phyloP scores from a whole-genome alignment of 2,797 vertebrate species.

The Mycteria americana region DNA sequence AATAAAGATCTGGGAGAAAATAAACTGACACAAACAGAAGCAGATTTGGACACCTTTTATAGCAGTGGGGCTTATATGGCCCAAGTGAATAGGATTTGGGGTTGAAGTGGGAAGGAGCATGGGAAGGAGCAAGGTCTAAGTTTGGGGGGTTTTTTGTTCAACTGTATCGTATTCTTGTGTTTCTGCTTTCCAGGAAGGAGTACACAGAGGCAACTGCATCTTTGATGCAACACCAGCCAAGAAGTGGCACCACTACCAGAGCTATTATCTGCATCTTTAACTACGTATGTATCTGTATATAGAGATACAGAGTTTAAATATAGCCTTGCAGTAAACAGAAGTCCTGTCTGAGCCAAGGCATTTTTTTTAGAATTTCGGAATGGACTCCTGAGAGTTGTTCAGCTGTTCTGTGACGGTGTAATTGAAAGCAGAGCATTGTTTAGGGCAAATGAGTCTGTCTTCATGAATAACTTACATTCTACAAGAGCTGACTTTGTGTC shows the following conservation, averaged over 20 bases:
- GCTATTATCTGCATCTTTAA: neutral
- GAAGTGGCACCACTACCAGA: neutral
- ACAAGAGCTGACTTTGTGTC: neutral
- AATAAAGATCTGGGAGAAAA: neutral
- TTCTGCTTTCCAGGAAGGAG: neutral
- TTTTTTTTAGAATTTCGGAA: neutral
- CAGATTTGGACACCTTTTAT: neutral
- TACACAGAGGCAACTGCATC: neutral
- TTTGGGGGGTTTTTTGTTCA: neutral
- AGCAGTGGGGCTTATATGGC: neutral
- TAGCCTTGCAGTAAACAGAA: neutral
- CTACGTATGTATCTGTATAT: neutral
- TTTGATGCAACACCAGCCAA: neutral
- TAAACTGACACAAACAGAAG: neutral
- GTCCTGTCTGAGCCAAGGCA: neutral
- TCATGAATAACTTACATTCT: constrained; percentile 10
- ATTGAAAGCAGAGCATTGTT: constrained; percentile 42
- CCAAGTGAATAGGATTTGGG: neutral
- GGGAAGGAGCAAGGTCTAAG: neutral
- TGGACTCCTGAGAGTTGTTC: constrained; percentile 23
- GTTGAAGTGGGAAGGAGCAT: neutral
- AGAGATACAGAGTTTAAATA: neutral
- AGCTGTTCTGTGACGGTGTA: neutral
- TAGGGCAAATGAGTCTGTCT: constrained; percentile 40
- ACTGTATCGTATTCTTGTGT: neutral